phyloP scores from a whole-genome alignment of 1,140 invertebrate species.

The Pogonus chalceus region DNA sequence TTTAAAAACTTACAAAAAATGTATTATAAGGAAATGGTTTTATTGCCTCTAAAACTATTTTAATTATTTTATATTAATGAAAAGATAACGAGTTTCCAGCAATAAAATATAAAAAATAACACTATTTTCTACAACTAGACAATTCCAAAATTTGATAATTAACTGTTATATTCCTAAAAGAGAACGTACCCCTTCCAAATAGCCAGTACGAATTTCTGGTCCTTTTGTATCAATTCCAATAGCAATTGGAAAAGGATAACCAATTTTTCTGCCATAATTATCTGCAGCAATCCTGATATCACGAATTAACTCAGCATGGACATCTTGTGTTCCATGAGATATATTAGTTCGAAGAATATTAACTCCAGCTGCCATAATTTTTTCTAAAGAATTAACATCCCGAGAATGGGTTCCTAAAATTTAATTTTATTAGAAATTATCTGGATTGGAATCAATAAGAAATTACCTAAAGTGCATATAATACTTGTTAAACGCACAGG shows the following conservation, averaged over 20 bases:
- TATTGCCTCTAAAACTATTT: no score
- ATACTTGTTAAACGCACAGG: slow-evolving; percentile 23
- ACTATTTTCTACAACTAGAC: background rate
- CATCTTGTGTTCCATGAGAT: slow-evolving; percentile 62
- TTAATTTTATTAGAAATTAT: background rate
- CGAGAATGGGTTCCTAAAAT: background rate
- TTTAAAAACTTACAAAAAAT: no score
- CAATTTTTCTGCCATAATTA: slow-evolving; percentile 44
- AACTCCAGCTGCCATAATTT: slow-evolving; percentile 75
- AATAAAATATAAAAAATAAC: no score
- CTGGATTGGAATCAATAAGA: background rate
- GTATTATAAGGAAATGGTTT: no score
- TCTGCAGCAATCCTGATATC: slow-evolving; percentile 53
- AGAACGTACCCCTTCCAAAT: slow-evolving; percentile 45
- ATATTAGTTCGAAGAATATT: slow-evolving; percentile 70
- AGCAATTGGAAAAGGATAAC: slow-evolving; percentile 53
- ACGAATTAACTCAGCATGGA: slow-evolving; percentile 54
- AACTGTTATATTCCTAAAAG: slow-evolving; percentile 15
- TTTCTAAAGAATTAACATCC: slow-evolving; percentile 37
- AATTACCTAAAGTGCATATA: slow-evolving; percentile 22
- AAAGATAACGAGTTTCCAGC: no score
- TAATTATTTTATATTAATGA: no score
- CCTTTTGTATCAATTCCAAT: slow-evolving; percentile 68
- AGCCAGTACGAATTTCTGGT: slow-evolving; percentile 69
- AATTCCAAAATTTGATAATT: slow-evolving; percentile 10